Conservation (phyloP, 1,140 invertebrate species). For the Adoxophyes honmai region DNA sequence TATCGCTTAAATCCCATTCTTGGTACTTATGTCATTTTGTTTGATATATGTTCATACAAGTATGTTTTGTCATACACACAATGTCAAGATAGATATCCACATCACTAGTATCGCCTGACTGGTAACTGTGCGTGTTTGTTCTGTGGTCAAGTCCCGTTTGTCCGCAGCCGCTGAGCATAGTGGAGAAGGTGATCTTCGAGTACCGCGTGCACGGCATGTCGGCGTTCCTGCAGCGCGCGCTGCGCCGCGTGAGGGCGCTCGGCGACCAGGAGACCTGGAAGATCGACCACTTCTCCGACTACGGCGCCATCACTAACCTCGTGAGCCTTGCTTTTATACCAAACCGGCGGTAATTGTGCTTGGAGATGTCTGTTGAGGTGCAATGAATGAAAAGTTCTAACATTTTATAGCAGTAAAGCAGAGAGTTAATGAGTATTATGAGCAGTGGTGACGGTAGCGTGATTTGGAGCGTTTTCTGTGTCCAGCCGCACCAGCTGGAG, state of each 20-base stretch:
- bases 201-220: conserved; percentile 92
- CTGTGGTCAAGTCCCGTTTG: neutral
- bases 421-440: too few relatives aligned
- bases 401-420: too few relatives aligned
- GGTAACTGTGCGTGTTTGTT: too few relatives aligned
- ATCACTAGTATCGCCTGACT: too few relatives aligned
- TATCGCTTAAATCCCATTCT: too few relatives aligned
- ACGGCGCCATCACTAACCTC: conserved; percentile 89
- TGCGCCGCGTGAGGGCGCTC: conserved; percentile 87
- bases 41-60: too few relatives aligned
- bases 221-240: conserved; percentile 90
- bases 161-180: conserved; percentile 84
- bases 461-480: conserved; percentile 15
- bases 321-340: conserved; percentile 70
- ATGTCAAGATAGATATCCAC: too few relatives aligned
- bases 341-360: too few relatives aligned
- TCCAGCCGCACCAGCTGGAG: conserved; percentile 91
- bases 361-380: too few relatives aligned
- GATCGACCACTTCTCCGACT: conserved; percentile 86
- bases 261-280: conserved; percentile 91
- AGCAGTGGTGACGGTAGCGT: neutral
- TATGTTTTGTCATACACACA: too few relatives aligned
- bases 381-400: too few relatives aligned
- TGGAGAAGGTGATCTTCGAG: conserved; percentile 91
- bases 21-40: too few relatives aligned